These are phyloP conservation scores for Nanorana parkeri DNA, from an alignment of 2,113 vertebrate genomes.

Conservation along the genomic window DNA sequence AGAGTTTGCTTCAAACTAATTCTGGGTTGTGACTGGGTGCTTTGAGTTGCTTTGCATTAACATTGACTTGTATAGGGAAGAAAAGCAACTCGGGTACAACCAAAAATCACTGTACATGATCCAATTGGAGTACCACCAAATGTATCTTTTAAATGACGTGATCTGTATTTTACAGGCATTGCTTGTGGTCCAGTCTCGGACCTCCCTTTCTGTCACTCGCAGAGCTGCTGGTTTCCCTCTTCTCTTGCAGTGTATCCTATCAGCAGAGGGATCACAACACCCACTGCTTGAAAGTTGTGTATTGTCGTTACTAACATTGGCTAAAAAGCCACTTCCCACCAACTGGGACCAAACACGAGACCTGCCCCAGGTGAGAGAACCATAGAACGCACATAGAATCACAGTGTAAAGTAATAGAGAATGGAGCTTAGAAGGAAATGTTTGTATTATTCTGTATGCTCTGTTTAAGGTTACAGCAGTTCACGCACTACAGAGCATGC, in stretches of 20 bases:
- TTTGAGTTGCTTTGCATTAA: too few species aligned
- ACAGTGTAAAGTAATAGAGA: background rate
- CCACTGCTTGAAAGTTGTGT: slow-evolving; percentile 75
- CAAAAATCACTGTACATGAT: too few species aligned
- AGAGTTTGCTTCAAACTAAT: too few species aligned
- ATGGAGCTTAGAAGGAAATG: too few species aligned
- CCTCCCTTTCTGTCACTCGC: slow-evolving; percentile 81
- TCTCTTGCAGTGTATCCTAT: slow-evolving; percentile 82
- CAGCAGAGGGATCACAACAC: slow-evolving; percentile 74
- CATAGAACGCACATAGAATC: too few species aligned
- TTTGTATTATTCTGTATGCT: background rate
- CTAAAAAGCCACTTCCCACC: slow-evolving; percentile 66
- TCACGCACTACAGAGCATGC: slow-evolving; percentile 84
- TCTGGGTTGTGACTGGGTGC: too few species aligned
- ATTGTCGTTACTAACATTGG: slow-evolving; percentile 72
- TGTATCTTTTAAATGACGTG: background rate
- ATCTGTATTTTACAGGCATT: slow-evolving; percentile 67
- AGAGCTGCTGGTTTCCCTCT: slow-evolving; percentile 85
- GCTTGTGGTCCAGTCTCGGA: slow-evolving; percentile 71
- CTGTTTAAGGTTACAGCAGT: slow-evolving; percentile 81
- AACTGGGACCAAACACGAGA: slow-evolving; percentile 88
- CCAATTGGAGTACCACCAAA: too few species aligned
- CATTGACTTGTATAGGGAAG: too few species aligned
- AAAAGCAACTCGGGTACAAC: too few species aligned
- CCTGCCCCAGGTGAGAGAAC: slow-evolving; percentile 80